Evolutionary conservation across 2,888 invertebrate genomes (phyloP).

Genomic region (Eupithecia dodoneata): DNA sequence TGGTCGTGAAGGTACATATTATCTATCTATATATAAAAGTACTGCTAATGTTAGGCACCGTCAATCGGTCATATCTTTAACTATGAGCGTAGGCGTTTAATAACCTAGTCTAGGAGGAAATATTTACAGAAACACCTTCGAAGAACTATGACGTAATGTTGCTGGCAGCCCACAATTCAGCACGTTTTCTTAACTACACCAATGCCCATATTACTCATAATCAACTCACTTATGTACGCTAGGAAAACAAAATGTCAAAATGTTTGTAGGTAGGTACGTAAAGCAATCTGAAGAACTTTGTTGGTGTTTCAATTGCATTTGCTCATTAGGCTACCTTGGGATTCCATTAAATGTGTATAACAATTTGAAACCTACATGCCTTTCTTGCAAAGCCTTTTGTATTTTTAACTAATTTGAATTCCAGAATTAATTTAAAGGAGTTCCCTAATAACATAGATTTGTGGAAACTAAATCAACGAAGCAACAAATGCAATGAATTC

Average conservation of each 20-base stretch:
- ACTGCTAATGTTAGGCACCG: background rate
- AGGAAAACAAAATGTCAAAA: background rate
- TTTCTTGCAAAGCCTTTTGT: background rate
- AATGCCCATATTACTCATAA: background rate
- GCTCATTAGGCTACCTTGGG: background rate
- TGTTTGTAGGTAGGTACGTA: background rate
- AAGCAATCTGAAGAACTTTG: background rate
- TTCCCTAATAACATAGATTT: background rate
- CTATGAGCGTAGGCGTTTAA: background rate
- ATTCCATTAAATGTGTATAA: background rate
- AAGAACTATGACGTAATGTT: background rate
- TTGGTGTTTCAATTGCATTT: background rate
- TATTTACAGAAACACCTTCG: conserved; percentile 1
- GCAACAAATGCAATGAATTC: background rate
- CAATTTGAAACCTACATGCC: background rate
- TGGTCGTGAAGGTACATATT: background rate
- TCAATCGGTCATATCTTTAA: background rate
- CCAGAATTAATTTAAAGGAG: background rate
- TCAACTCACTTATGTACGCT: background rate
- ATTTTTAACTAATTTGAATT: background rate
- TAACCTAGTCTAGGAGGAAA: background rate
- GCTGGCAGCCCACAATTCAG: background rate
- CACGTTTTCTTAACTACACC: background rate
- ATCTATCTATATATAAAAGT: too few relatives aligned
- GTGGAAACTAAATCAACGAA: background rate